Evolutionary conservation across 92 coral and sea anemone species (phyloP), one percentile per base, ranked within the genome.

Genomic region (Isaurus tuberculatus): DNA sequence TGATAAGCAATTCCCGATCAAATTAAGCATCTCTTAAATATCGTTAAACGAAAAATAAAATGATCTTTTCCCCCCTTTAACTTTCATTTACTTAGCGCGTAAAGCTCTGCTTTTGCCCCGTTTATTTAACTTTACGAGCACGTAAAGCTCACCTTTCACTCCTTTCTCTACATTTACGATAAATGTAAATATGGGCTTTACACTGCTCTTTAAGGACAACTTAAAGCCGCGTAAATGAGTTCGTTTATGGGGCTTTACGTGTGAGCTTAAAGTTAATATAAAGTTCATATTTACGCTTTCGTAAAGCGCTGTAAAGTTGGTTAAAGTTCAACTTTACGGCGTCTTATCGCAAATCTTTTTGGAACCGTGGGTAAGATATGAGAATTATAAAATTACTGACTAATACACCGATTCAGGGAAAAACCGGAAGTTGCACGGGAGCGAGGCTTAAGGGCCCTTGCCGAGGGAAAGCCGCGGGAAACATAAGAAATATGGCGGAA

Each of bases 381-480:
- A n/a, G n/a, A n/a, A n/a, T n/a, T n/a, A n/a, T n/a, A n/a, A n/a
- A n/a, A n/a, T n/a, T n/a, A n/a, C n/a, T n/a, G n/a, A n/a, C n/a
- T n/a, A 79, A 79, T 79, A 63, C 84, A 4, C 31, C 63, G 73
- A 79, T 79, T 63, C 84, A 23, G 73, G 30, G n/a, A n/a, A n/a
- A n/a, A n/a, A n/a, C n/a, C n/a, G n/a, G n/a, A n/a, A n/a, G n/a
- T n/a, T n/a, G n/a, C 84, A 40, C 16, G 73, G 55, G 37, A 68
- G 42, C 73, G 29, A 68, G 73, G 51, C 84, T 58, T 63, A 31
- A 31, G 22, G 57, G 84, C 60, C 68, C 67, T 48, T 23, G n/a
- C 46, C 43, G 46, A 6, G 46, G 46, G 46, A 40, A 40, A 40
- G 46, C 11, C 53, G 19, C 19, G 19, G 53, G 19, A 46, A 46